phyloP scores from a whole-genome alignment of 2,797 vertebrate genomes.

The Pangasius mekongensis region DNA sequence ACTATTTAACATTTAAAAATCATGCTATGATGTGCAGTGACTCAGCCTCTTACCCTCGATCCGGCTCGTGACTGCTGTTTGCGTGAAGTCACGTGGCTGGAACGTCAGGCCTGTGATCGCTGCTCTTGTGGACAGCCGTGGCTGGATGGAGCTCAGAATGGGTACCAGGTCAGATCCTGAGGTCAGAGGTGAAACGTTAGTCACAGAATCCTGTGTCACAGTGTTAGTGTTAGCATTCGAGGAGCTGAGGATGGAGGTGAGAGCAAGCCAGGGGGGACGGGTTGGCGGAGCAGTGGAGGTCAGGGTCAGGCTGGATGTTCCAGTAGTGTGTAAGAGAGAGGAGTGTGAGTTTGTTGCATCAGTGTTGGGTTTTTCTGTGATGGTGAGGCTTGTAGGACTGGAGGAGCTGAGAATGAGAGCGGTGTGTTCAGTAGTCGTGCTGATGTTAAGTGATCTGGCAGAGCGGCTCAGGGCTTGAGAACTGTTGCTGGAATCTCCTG shows the following conservation, averaged over 20 bases:
- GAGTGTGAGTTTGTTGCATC: slow-evolving; percentile 37
- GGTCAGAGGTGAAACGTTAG: slow-evolving; percentile 57
- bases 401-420: slow-evolving; percentile 74
- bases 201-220: slow-evolving; percentile 68
- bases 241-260: slow-evolving; percentile 54
- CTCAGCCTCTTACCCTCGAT: slow-evolving; percentile 77
- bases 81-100: slow-evolving; percentile 74
- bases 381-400: slow-evolving; percentile 9
- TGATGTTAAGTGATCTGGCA: slow-evolving; percentile 81
- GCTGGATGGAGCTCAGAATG: slow-evolving; percentile 78
- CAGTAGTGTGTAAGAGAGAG: neutral
- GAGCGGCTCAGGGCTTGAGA: slow-evolving; percentile 68
- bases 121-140: slow-evolving; percentile 64
- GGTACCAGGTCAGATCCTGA: slow-evolving; percentile 75
- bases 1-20: neutral
- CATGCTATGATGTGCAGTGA: neutral
- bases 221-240: slow-evolving; percentile 72
- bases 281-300: slow-evolving; percentile 63
- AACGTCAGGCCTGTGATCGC: slow-evolving; percentile 66
- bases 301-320: slow-evolving; percentile 54
- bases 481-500: slow-evolving; percentile 13
- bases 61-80: slow-evolving; percentile 78
- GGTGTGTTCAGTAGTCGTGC: slow-evolving; percentile 70
- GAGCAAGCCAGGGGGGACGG: slow-evolving; percentile 66
- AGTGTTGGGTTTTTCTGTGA: slow-evolving; percentile 46